Conservation (phyloP, 2,888 invertebrate genomes). For the Copidosoma aretas region DNA sequence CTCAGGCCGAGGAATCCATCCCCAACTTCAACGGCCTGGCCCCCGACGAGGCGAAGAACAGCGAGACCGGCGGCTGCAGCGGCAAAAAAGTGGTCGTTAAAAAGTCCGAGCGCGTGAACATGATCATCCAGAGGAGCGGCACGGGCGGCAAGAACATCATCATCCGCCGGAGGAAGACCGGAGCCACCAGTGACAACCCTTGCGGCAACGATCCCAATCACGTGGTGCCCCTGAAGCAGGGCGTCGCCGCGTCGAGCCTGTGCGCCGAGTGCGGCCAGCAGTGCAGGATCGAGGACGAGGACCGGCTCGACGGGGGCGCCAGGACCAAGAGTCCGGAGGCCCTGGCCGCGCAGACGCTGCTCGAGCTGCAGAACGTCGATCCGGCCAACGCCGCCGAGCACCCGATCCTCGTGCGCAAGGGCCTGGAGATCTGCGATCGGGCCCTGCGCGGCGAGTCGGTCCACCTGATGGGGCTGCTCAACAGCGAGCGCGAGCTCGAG, state of each 20-base stretch:
- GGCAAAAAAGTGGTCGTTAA: neutral
- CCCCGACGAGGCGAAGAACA: no score
- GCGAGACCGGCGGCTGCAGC: no score
- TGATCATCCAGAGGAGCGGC: neutral
- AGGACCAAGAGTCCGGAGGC: constrained; percentile 17
- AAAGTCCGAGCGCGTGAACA: neutral
- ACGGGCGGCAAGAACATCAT: constrained; percentile 7
- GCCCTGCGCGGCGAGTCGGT: constrained; percentile 16
- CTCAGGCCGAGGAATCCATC: no score
- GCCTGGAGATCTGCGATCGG: constrained; percentile 33
- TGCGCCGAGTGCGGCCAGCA: constrained; percentile 26
- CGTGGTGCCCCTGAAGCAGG: constrained; percentile 3
- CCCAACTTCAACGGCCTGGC: no score
- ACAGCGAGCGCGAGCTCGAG: constrained; percentile 27
- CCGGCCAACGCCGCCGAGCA: constrained; percentile 21
- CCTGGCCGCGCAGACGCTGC: constrained; percentile 27
- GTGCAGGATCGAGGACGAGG: constrained; percentile 19
- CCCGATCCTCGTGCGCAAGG: constrained; percentile 17
- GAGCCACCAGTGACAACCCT: no score
- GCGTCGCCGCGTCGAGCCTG: constrained; percentile 11
- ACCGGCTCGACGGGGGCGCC: constrained; percentile 7
- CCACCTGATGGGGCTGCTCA: constrained; percentile 21
- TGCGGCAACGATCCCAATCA: no score
- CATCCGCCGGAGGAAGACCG: constrained; percentile 19
- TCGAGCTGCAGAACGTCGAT: constrained; percentile 28